Conservation (phyloP, 2,113 vertebrate species). For the Hydropotes inermis region DNA sequence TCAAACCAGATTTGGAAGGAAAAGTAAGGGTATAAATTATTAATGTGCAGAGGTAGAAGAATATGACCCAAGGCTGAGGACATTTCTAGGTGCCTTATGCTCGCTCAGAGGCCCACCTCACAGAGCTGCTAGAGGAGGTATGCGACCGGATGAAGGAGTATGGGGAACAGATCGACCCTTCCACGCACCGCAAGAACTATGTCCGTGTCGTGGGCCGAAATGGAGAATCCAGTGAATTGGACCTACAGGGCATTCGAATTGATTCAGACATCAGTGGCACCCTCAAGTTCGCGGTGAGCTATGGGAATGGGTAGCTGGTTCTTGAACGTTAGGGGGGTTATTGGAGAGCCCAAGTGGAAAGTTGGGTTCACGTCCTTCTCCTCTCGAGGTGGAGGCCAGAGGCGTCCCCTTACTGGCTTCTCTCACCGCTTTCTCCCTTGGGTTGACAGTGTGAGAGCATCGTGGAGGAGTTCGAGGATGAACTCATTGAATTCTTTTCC, state of each 20-base stretch:
- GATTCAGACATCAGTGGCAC: slow-evolving; percentile 88
- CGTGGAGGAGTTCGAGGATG: slow-evolving; percentile 95
- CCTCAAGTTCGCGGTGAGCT: slow-evolving; percentile 92
- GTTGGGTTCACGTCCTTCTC: neutral
- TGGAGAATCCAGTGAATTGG: slow-evolving; percentile 83
- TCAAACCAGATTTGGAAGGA: slow-evolving; percentile 33
- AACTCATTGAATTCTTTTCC: slow-evolving; percentile 95
- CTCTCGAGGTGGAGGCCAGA: neutral
- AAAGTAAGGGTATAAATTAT: slow-evolving; percentile 33
- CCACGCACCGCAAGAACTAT: slow-evolving; percentile 88
- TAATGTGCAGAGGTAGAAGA: slow-evolving; percentile 39
- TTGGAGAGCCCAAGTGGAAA: neutral
- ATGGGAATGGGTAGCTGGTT: neutral
- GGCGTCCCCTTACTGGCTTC: neutral
- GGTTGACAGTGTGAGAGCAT: slow-evolving; percentile 92
- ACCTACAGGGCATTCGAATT: slow-evolving; percentile 87
- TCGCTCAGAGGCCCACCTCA: slow-evolving; percentile 92
- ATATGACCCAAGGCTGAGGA: slow-evolving; percentile 39
- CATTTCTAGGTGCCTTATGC: slow-evolving; percentile 89
- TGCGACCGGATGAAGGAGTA: slow-evolving; percentile 97
- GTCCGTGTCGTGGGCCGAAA: slow-evolving; percentile 86
- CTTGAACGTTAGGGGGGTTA: neutral
- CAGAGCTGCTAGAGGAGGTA: slow-evolving; percentile 92
- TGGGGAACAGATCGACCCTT: slow-evolving; percentile 85
- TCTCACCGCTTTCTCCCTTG: slow-evolving; percentile 25